phyloP scores from a whole-genome alignment of 30 jellyfish, hydroid and myxozoan genomes.

The Chrysaora quinquecirrha region DNA sequence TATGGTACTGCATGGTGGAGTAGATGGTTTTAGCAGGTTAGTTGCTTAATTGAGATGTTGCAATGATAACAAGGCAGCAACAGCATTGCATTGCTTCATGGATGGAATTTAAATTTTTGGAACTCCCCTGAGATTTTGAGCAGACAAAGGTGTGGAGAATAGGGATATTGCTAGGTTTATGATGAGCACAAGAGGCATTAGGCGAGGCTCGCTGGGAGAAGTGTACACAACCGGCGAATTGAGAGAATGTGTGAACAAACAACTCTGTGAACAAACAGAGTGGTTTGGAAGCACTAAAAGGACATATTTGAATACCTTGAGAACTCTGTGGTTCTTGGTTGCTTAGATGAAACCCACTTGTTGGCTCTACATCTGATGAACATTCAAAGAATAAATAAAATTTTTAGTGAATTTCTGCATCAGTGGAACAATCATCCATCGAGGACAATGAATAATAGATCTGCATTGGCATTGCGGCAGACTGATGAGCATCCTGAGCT shows the following conservation, averaged over 20 bases:
- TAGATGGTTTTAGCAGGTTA: constrained; percentile 48
- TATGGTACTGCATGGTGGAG: constrained; percentile 53
- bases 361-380: constrained; percentile 5
- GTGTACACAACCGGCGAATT: constrained; percentile 26
- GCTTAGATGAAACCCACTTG: constrained; percentile 5
- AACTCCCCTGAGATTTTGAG: constrained; percentile 55
- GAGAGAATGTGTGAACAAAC: constrained; percentile 19
- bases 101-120: constrained; percentile 21
- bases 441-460: constrained; percentile 8
- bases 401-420: background rate
- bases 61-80: constrained; percentile 24
- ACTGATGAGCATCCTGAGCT: background rate
- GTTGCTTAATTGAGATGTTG: constrained; percentile 27
- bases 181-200: constrained; percentile 7
- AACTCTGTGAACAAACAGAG: background rate
- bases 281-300: constrained; percentile 2
- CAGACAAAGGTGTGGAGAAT: constrained; percentile 62
- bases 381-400: background rate
- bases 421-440: background rate
- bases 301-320: constrained; percentile 13
- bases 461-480: constrained; percentile 10
- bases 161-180: constrained; percentile 48
- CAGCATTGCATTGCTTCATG: constrained; percentile 28
- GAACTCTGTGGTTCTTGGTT: constrained; percentile 6
- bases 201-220: constrained; percentile 17